Evolutionary conservation across 2,888 invertebrate species (phyloP).

Genomic region (Agrochola lychnidis): DNA sequence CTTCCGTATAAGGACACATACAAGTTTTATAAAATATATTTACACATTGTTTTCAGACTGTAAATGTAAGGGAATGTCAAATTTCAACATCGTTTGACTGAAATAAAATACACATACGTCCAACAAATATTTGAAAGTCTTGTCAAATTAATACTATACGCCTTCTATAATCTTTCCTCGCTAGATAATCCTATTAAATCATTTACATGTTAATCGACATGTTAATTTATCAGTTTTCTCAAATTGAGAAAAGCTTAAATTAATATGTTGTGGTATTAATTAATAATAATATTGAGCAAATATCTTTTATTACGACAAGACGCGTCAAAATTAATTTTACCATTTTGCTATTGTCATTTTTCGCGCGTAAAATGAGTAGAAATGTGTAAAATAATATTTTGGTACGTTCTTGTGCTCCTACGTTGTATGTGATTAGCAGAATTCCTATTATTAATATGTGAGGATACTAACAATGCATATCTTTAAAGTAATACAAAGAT

Average conservation of each 20-base stretch:
- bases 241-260: constrained; percentile 64
- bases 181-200: constrained; percentile 56
- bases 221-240: constrained; percentile 64
- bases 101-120: constrained; percentile 58
- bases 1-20: constrained; percentile 51
- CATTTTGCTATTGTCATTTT: constrained; percentile 38
- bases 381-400: constrained; percentile 43
- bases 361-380: constrained; percentile 47
- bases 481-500: constrained; percentile 69
- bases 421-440: constrained; percentile 50
- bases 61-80: constrained; percentile 46
- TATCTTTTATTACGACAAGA: constrained; percentile 32
- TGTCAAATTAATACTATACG: constrained; percentile 56
- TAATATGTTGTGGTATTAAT: constrained; percentile 51
- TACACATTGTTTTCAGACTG: constrained; percentile 53
- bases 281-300: constrained; percentile 35
- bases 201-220: constrained; percentile 48
- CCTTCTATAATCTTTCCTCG: constrained; percentile 62
- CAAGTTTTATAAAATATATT: constrained; percentile 60
- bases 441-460: constrained; percentile 64
- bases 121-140: constrained; percentile 50
- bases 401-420: constrained; percentile 35
- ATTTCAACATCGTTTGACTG: constrained; percentile 51
- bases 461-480: constrained; percentile 69
- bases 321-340: constrained; percentile 46